Conservation (phyloP, 2,113 vertebrate species). For the Campylomormyrus numenius region DNA sequence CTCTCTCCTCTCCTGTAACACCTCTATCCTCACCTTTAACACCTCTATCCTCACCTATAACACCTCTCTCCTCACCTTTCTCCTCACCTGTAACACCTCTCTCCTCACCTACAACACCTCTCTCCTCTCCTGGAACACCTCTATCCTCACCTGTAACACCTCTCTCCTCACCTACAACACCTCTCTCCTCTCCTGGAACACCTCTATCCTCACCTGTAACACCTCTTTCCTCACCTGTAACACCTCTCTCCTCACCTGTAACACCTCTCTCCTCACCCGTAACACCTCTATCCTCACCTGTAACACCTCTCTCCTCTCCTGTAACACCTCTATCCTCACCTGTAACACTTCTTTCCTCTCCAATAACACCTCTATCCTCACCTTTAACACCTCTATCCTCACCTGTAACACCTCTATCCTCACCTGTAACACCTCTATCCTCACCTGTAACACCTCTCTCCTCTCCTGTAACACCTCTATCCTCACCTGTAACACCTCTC, state of each 20-base stretch:
- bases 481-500: background rate
- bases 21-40: background rate
- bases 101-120: background rate
- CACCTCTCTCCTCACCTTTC: background rate
- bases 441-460: background rate
- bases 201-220: background rate
- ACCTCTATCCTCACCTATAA: background rate
- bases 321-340: background rate
- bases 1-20: background rate
- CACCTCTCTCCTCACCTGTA: background rate
- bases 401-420: accelerated
- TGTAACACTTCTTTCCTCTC: background rate
- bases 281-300: background rate
- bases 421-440: background rate
- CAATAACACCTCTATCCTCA: accelerated
- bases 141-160: no score
- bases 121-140: background rate
- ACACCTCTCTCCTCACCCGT: accelerated
- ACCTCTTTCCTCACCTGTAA: background rate
- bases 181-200: background rate
- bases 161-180: background rate
- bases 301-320: background rate
- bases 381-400: background rate
- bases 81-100: background rate
- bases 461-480: background rate